A percentile compares a stretch with the other conserved stretches of the same genome.
These are phyloP conservation scores for Piaya cayana DNA, from an alignment of 2,113 vertebrate species.

Conservation along the genomic window DNA sequence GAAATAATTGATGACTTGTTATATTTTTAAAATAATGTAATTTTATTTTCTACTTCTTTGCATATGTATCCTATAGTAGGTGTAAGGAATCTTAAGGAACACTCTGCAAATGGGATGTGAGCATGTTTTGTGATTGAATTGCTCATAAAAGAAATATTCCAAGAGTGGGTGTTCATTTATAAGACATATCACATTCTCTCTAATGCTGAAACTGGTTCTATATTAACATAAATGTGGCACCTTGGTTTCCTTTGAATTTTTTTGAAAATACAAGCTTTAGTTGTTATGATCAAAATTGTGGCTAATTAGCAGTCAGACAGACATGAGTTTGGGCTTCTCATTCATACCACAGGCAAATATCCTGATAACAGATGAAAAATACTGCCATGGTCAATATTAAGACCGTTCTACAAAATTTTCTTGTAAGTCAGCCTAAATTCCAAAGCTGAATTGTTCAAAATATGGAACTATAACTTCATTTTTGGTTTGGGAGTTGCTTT, in stretches of 20 bases:
- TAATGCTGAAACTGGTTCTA: not conserved
- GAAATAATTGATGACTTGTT: constrained; percentile 17
- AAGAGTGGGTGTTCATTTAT: not conserved
- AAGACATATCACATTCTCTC: not conserved
- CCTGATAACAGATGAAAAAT: not conserved
- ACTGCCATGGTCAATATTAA: not conserved
- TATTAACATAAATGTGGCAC: not conserved
- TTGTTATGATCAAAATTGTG: not conserved
- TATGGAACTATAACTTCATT: not conserved
- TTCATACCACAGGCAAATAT: not conserved
- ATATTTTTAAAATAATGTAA: not conserved
- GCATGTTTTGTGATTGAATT: not conserved
- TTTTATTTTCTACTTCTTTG: constrained; percentile 10
- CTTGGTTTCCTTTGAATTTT: not conserved
- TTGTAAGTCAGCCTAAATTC: not conserved
- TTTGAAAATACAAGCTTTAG: not conserved
- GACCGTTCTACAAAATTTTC: not conserved
- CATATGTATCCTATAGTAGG: not conserved
- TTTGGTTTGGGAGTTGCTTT: not conserved
- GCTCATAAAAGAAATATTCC: not conserved
- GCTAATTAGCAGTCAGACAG: not conserved
- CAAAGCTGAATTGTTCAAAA: not conserved
- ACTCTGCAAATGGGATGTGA: not conserved
- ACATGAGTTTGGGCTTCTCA: not conserved
- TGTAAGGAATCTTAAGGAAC: not conserved